Evolutionary conservation across 2,797 vertebrate species (phyloP), one percentile per base, ranked within the genome.

Genomic region (Masticophis lateralis): DNA sequence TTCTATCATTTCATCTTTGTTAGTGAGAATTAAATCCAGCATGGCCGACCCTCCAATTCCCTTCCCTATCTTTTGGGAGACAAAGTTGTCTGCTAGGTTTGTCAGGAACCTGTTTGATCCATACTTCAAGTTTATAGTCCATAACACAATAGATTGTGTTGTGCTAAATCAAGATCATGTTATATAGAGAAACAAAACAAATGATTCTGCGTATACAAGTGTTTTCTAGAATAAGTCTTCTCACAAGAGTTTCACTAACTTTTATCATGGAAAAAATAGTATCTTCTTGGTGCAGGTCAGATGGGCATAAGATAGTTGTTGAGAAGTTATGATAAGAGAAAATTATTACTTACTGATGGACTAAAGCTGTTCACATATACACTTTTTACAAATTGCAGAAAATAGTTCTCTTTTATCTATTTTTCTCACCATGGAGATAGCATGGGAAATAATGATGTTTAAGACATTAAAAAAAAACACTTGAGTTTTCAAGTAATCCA

Each of bases 401-500:
- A 83, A 37, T 20, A 37, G 83, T 9, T 56, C 60, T 60, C 12
- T 47, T n/a, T 27, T 25, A 28, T 43, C 12, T 43, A 9, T 22
- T 13, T 13, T 25, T 22, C 83, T 87, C 47, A 74, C 57, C 37
- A 47, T 1, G 37, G 0, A 55, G 43, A 88, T 60, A 89, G 86
- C 43, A 37, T 2, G 59, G 0, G 0, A 89, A 37, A n/a, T 53
- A 16, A 63, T 57, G 60, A 86, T 61, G 20, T 74, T 60, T 8
- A 0, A 27, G 87, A 86, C 55, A 60, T 28, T 6, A 63, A 59
- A 86, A 86, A 28, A 91, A 14, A 57, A 13, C 90, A 0, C 32
- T 93, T 22, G 0, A 7, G 1, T 60, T 94, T 91, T 59, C 91
- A 57, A 92, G 69, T 63, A 87, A 95, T 93, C 12, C 55, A 87